These are phyloP conservation scores for Micrastur ruficollis DNA, from an alignment of 2,797 vertebrate species.

Conservation along the genomic window DNA sequence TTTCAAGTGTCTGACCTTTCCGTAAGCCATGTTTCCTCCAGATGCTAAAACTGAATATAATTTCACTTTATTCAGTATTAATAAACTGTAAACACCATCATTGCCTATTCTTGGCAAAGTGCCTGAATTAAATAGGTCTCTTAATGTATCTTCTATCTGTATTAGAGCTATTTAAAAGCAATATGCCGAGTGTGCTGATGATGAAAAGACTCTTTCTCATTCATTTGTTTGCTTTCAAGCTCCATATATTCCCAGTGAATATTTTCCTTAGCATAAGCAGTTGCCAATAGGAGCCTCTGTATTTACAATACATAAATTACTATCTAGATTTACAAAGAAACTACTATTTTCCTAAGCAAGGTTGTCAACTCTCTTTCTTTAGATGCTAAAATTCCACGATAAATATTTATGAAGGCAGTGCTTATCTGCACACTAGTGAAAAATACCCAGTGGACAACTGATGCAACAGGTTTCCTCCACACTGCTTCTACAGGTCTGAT, in stretches of 20 bases:
- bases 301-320: not conserved
- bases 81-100: slow-evolving; percentile 67
- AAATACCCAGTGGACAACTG: not conserved
- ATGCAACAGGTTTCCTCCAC: not conserved
- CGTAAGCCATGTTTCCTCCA: slow-evolving; percentile 50
- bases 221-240: slow-evolving; percentile 33
- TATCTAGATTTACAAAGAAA: not conserved
- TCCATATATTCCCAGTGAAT: not conserved
- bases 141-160: slow-evolving; percentile 51
- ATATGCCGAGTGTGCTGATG: not conserved
- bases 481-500: not conserved
- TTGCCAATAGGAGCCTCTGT: not conserved
- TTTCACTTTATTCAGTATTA: slow-evolving; percentile 68
- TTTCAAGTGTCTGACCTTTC: slow-evolving; percentile 60
- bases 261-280: not conserved
- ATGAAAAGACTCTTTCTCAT: slow-evolving; percentile 34
- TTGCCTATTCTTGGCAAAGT: slow-evolving; percentile 43
- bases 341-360: not conserved
- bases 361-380: not conserved
- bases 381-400: not conserved
- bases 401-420: not conserved
- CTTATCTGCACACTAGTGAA: not conserved
- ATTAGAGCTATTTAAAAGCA: slow-evolving; percentile 58
- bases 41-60: slow-evolving; percentile 64
- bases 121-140: slow-evolving; percentile 61